Evolutionary conservation across 2,888 invertebrate genomes (phyloP).

Genomic region (Andrena minutula): DNA sequence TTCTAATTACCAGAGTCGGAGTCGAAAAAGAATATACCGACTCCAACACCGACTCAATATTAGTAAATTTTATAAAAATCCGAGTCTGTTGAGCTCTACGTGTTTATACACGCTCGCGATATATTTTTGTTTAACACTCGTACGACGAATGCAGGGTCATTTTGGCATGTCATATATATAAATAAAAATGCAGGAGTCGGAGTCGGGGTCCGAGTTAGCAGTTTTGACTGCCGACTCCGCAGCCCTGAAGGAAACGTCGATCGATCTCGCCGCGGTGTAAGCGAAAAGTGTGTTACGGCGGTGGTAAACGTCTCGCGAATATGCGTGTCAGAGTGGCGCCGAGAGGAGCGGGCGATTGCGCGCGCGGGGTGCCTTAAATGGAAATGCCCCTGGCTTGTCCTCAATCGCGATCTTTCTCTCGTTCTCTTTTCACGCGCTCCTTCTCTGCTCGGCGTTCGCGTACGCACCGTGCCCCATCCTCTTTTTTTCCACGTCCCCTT

Average conservation of each 20-base stretch:
- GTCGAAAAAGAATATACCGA: too few species aligned
- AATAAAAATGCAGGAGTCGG: too few species aligned
- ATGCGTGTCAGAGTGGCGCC: slow-evolving; percentile 57
- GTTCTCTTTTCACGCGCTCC: slow-evolving; percentile 20
- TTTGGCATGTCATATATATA: too few species aligned
- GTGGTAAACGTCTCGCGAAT: slow-evolving; percentile 39
- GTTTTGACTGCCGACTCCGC: too few species aligned
- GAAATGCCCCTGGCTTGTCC: slow-evolving; percentile 69
- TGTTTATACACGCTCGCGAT: too few species aligned
- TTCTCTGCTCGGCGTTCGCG: background rate
- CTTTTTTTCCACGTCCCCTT: background rate
- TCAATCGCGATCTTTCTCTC: slow-evolving; percentile 53
- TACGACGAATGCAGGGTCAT: too few species aligned
- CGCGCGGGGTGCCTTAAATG: slow-evolving; percentile 65
- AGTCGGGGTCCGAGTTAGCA: too few species aligned
- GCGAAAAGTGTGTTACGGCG: slow-evolving; percentile 11
- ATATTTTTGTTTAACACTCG: too few species aligned
- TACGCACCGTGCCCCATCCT: background rate
- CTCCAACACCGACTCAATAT: too few species aligned
- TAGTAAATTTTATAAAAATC: too few species aligned
- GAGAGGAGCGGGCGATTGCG: slow-evolving; percentile 48
- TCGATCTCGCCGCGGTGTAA: background rate
- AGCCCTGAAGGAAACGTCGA: background rate
- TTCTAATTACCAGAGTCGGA: too few species aligned
- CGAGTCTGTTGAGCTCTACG: too few species aligned